Evolutionary conservation across 1,140 invertebrate species (phyloP).

Genomic region (Drosophila busckii): DNA sequence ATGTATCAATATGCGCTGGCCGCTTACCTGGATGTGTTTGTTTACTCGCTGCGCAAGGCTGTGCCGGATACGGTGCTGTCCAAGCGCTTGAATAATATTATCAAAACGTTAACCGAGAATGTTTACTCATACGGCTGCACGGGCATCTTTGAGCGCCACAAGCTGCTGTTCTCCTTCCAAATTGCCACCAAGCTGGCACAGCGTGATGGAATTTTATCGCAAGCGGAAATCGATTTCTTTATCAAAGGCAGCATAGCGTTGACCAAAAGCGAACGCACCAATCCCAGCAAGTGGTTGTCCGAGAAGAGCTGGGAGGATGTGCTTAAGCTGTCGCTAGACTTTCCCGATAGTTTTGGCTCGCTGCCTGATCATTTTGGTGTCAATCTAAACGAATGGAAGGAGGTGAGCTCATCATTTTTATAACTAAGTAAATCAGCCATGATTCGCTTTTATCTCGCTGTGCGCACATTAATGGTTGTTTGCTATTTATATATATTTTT

Average conservation of each 20-base stretch:
- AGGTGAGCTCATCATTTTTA: conserved; percentile 73
- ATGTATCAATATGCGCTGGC: conserved; percentile 96
- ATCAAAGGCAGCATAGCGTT: conserved; percentile 90
- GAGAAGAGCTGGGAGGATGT: conserved; percentile 89
- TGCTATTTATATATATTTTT: conserved; percentile 21
- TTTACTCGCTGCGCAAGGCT: conserved; percentile 87
- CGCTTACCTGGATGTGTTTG: conserved; percentile 89
- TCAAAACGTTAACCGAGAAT: conserved; percentile 89
- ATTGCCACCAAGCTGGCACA: conserved; percentile 90
- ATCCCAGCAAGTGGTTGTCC: conserved; percentile 86
- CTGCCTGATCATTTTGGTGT: conserved; percentile 84
- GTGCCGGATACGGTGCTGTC: conserved; percentile 86
- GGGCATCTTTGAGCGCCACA: conserved; percentile 94
- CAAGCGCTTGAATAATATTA: conserved; percentile 89
- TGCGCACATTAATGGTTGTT: conserved; percentile 5
- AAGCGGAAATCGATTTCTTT: conserved; percentile 92
- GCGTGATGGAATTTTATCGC: conserved; percentile 82
- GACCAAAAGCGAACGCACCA: conserved; percentile 84
- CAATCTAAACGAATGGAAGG: conserved; percentile 84
- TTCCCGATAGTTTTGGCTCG: conserved; percentile 83
- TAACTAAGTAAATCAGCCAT: neutral
- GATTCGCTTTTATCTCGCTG: neutral
- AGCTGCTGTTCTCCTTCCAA: conserved; percentile 93
- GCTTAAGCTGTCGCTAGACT: conserved; percentile 85
- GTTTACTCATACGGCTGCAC: conserved; percentile 94